These are phyloP conservation scores for Celastrina argiolus DNA, from an alignment of 2,888 invertebrate species.

Conservation along the genomic window DNA sequence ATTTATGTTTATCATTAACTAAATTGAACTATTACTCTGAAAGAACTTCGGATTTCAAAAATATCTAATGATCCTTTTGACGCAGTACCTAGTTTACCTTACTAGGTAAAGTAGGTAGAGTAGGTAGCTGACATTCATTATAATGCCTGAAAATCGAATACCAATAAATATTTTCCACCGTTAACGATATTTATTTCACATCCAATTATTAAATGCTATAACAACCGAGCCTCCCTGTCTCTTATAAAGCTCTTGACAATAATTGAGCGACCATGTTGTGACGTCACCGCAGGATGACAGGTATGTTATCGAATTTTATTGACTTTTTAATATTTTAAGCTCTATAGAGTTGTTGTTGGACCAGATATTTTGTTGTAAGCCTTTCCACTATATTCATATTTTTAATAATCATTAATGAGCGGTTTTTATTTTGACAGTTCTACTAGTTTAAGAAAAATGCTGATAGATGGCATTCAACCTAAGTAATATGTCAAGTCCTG, in stretches of 20 bases:
- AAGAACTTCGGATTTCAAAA: no score
- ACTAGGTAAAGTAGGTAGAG: no score
- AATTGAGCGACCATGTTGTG: constrained; percentile 26
- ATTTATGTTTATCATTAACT: no score
- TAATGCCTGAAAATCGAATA: background rate
- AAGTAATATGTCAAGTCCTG: no score
- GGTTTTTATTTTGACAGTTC: no score
- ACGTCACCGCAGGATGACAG: constrained; percentile 24
- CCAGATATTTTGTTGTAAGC: background rate
- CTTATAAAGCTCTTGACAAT: constrained; percentile 15
- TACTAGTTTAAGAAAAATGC: no score
- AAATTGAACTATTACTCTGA: no score
- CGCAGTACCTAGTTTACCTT: background rate
- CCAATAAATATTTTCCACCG: background rate
- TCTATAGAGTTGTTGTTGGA: background rate
- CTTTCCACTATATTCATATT: background rate
- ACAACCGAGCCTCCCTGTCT: constrained; percentile 8
- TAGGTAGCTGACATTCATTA: background rate
- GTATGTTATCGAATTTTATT: constrained; percentile 20
- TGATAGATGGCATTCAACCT: no score
- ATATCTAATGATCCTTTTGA: background rate
- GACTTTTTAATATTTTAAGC: background rate
- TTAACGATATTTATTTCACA: constrained; percentile 12
- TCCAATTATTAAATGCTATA: constrained; percentile 18
- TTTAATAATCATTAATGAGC: no score